Evolutionary conservation across 1,140 invertebrate genomes (phyloP), one percentile per base, ranked within the genome.

Genomic region (Lepidurus couesii): DNA sequence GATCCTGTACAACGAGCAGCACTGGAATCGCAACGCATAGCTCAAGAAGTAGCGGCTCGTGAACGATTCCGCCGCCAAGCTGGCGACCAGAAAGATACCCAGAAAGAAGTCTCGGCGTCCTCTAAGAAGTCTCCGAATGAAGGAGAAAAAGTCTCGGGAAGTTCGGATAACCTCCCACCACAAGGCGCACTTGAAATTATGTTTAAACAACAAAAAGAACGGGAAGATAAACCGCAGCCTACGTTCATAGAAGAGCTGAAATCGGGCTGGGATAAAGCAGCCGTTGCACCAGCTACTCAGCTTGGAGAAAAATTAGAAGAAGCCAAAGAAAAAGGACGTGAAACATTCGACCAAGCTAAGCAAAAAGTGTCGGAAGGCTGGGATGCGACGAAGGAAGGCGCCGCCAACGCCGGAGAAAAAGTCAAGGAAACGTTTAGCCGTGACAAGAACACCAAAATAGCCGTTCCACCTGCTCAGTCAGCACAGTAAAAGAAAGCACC

Each of bases 101-200:
- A 34, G 26, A 34, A 34, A 13, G 24, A 42, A 42, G 79, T 24
- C 8, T 24, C 24, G 24, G 24, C 24, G 24, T 24, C 24, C 24
- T 78, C 77, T 7, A 24, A 73, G 74, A 44, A 44, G 78, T 26
- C 78, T 10, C 78, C 78, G 42, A 75, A 75, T 9, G 21, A 34
- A 13, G 43, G 24, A 13, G 42, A 44, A n/a, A 42, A 43, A 8
- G 26, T 21, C 11, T 75, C 78, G 24, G 11, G 5, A 11, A 4
- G 77, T 1, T 73, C 45, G 9, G 47, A 45, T 11, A 44, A 44
- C 47, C 73, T 79, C 24, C 78, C 78, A 73, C 73, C 74, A 21
- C 78, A 79, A 74, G 78, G 78, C 42, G 78, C 78, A 24, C 74
- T 75, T 42, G 43, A 75, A 42, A 44, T 79, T 44, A 79, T 79